These are phyloP conservation scores for Dolichotis patagonum DNA, from an alignment of 2,113 vertebrate species.

Conservation along the genomic window DNA sequence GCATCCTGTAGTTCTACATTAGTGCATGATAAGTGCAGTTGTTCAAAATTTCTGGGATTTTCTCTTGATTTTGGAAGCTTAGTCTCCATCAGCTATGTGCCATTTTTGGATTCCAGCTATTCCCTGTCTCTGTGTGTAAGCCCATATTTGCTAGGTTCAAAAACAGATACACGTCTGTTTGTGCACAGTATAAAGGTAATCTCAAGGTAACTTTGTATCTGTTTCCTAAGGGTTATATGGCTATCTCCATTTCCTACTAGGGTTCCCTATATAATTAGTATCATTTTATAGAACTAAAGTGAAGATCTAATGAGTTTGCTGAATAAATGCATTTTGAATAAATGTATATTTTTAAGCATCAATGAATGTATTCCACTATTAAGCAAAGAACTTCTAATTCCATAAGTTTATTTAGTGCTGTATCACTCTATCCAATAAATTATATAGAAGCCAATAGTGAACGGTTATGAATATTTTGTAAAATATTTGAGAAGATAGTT, in stretches of 20 bases:
- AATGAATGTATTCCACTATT: background rate
- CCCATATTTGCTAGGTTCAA: background rate
- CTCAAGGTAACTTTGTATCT: background rate
- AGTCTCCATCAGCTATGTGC: background rate
- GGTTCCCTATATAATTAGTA: accelerated
- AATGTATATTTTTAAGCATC: background rate
- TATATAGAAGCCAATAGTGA: background rate
- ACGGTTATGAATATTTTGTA: background rate
- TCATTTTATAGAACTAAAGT: background rate
- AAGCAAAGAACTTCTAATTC: background rate
- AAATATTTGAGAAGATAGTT: background rate
- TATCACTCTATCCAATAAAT: background rate
- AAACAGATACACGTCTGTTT: background rate
- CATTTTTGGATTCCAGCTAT: background rate
- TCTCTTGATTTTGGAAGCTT: background rate
- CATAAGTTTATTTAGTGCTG: background rate
- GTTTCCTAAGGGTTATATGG: background rate
- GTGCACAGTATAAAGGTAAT: background rate
- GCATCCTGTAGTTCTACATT: background rate
- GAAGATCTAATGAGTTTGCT: background rate
- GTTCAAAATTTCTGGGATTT: background rate
- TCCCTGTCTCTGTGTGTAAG: background rate
- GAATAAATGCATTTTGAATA: background rate
- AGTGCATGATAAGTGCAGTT: background rate
- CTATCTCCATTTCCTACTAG: background rate